These are phyloP conservation scores for Napeogenes sylphis DNA, from an alignment of 2,888 invertebrate genomes.

Conservation along the genomic window DNA sequence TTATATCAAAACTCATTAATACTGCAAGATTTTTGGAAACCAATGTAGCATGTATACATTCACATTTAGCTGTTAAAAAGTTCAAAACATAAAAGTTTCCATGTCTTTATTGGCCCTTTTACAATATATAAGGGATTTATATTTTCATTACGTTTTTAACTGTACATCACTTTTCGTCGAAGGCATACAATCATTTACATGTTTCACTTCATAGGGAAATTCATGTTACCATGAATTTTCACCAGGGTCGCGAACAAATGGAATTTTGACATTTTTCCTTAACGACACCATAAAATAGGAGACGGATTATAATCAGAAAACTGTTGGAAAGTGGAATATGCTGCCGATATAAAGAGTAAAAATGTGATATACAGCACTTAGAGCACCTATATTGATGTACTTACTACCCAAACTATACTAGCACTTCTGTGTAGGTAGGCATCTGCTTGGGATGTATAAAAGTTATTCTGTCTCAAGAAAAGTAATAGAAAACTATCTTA, in stretches of 20 bases:
- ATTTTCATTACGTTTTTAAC: neutral
- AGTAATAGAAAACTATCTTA: slow-evolving; percentile 1
- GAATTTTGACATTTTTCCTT: slow-evolving; percentile 12
- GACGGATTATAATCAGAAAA: slow-evolving; percentile 12
- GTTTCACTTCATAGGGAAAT: neutral
- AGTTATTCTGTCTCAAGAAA: too few relatives aligned
- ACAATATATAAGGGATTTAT: neutral
- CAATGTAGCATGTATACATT: too few relatives aligned
- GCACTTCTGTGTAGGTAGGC: neutral
- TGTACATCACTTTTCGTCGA: neutral
- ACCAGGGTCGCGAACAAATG: slow-evolving; percentile 9
- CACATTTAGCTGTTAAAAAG: too few relatives aligned
- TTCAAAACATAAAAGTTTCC: too few relatives aligned
- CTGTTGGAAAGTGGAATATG: neutral
- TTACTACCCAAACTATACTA: too few relatives aligned
- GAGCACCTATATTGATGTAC: neutral
- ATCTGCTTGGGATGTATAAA: neutral
- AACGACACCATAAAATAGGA: slow-evolving; percentile 15
- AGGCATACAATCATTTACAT: slow-evolving; percentile 4
- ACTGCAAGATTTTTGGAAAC: too few relatives aligned
- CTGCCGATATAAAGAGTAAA: neutral
- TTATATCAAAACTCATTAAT: too few relatives aligned
- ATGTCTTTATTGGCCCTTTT: neutral
- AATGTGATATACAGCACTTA: neutral
- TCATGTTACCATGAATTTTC: slow-evolving; percentile 6